Evolutionary conservation across 1,140 invertebrate genomes (phyloP).

Genomic region (Pollicipes pollicipes): DNA sequence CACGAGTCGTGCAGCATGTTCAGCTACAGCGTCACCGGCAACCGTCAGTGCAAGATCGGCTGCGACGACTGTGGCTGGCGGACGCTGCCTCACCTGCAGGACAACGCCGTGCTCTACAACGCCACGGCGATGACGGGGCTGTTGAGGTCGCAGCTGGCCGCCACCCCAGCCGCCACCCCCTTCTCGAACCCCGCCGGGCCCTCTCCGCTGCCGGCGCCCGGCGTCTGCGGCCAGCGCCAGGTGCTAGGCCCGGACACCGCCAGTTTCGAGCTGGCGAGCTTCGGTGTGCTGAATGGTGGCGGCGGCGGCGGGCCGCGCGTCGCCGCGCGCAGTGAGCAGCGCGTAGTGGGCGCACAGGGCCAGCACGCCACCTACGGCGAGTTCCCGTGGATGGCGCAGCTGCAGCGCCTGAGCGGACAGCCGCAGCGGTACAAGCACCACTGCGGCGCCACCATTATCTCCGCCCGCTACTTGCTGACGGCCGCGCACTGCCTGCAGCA

Average conservation of each 20-base stretch:
- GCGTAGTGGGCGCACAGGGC: background rate
- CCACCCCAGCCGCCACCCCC: background rate
- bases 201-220: background rate
- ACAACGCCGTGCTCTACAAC: background rate
- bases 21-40: background rate
- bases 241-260: background rate
- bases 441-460: background rate
- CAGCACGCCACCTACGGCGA: background rate
- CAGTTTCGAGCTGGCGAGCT: background rate
- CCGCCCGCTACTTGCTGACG: background rate
- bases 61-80: background rate
- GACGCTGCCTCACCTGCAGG: background rate
- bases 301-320: background rate
- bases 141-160: background rate
- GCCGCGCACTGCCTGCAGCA: background rate
- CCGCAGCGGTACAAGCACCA: background rate
- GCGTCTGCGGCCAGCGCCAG: background rate
- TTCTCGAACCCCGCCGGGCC: background rate
- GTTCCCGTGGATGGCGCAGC: background rate
- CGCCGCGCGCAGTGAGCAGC: background rate
- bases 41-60: background rate
- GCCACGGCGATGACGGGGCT: background rate
- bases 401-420: background rate
- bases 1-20: background rate
- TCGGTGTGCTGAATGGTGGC: too few species aligned